These are phyloP conservation scores for Cheumatopsyche charites DNA, from an alignment of 1,140 invertebrate genomes.

Conservation along the genomic window DNA sequence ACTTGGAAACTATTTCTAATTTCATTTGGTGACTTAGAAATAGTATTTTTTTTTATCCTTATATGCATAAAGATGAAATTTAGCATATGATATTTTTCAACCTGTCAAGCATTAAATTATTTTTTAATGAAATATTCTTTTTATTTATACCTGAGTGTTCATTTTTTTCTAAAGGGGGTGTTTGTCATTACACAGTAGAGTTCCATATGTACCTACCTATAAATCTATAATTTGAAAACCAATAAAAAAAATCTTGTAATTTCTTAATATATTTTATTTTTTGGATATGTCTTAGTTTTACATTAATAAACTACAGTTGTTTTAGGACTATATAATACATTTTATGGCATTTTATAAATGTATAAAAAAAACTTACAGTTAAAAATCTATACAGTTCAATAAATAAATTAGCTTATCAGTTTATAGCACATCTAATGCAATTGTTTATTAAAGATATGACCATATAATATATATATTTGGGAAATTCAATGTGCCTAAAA, in stretches of 20 bases:
- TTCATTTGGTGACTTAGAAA: too few relatives aligned
- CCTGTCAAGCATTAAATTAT: too few relatives aligned
- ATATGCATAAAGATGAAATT: too few relatives aligned
- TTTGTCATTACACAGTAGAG: too few relatives aligned
- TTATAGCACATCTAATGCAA: neutral
- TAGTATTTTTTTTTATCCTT: too few relatives aligned
- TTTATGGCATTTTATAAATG: slow-evolving; percentile 36
- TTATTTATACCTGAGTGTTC: too few relatives aligned
- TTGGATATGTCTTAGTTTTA: slow-evolving; percentile 40
- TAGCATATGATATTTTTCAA: too few relatives aligned
- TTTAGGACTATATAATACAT: slow-evolving; percentile 39
- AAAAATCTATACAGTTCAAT: neutral
- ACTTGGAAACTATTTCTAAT: too few relatives aligned
- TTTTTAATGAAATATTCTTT: too few relatives aligned
- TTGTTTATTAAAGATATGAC: neutral
- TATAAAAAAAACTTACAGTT: slow-evolving; percentile 37
- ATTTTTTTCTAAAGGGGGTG: too few relatives aligned
- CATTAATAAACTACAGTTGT: slow-evolving; percentile 20
- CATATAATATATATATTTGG: neutral
- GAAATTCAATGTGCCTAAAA: neutral
- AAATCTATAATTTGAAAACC: neutral
- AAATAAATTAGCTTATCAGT: slow-evolving; percentile 9
- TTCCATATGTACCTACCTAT: too few relatives aligned
- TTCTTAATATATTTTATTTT: slow-evolving; percentile 36
- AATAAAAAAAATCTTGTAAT: too few relatives aligned